These are phyloP conservation scores for Sardina pilchardus DNA, from an alignment of 2,113 vertebrate species.

Conservation along the genomic window DNA sequence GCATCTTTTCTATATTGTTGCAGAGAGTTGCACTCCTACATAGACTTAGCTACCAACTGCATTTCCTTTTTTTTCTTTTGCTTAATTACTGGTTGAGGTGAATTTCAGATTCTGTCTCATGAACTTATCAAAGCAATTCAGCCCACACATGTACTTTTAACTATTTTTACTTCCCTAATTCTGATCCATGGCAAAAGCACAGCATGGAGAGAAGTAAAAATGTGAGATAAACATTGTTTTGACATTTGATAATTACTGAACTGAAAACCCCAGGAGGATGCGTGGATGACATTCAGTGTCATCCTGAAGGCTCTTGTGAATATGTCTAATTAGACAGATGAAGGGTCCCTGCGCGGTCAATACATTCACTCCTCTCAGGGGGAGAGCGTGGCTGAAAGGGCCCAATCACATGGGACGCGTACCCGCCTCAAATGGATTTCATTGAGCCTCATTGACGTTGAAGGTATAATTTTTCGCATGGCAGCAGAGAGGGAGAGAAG, in stretches of 20 bases:
- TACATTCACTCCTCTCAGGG: slow-evolving; percentile 42
- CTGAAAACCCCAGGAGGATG: background rate
- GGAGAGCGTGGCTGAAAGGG: slow-evolving; percentile 31
- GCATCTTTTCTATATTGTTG: background rate
- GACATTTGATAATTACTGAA: slow-evolving; percentile 4
- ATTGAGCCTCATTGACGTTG: slow-evolving; percentile 25
- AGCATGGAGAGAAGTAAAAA: background rate
- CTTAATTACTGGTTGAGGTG: background rate
- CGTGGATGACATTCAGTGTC: slow-evolving; percentile 33
- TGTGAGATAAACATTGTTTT: background rate
- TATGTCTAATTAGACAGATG: slow-evolving; percentile 47
- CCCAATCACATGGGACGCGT: slow-evolving; percentile 40
- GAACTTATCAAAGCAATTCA: background rate
- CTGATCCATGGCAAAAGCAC: background rate
- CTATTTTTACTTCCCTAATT: background rate
- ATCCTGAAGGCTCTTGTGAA: slow-evolving; percentile 36
- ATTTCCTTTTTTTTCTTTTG: background rate
- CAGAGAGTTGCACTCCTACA: background rate
- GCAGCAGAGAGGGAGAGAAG: slow-evolving; percentile 34
- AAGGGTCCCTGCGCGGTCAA: slow-evolving; percentile 39
- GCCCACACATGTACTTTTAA: background rate
- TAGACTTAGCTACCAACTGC: background rate
- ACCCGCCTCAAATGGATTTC: slow-evolving; percentile 41
- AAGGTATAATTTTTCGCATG: slow-evolving; percentile 41
- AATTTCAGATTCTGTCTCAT: background rate